phyloP scores from a whole-genome alignment of 1,140 invertebrate genomes.

The Diuraphis noxia region DNA sequence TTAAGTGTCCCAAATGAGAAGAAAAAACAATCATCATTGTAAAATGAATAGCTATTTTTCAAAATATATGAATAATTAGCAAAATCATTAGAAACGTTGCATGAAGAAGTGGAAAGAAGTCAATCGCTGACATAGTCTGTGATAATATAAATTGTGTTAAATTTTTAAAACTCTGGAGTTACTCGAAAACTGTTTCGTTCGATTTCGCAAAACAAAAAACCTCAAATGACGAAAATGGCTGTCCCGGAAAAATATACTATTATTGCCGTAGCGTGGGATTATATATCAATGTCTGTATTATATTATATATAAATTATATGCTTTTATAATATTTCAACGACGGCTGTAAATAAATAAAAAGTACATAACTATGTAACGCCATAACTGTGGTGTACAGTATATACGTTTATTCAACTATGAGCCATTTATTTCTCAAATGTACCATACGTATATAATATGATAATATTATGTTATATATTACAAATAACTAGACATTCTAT shows the following conservation, averaged over 20 bases:
- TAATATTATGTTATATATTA: neutral
- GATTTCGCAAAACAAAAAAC: neutral
- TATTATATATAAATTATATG: constrained; percentile 13
- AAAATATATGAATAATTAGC: neutral
- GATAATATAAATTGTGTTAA: neutral
- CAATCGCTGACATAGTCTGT: too few species aligned
- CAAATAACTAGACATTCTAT: neutral
- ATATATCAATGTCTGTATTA: neutral
- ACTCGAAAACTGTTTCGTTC: neutral
- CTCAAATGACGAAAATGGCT: neutral
- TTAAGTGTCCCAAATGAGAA: neutral
- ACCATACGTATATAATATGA: neutral
- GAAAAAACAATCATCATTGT: neutral
- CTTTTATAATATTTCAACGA: neutral
- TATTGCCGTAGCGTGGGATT: neutral
- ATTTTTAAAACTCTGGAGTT: neutral
- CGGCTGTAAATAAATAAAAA: neutral
- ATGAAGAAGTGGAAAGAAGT: neutral
- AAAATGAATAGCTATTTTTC: neutral
- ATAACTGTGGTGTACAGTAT: neutral
- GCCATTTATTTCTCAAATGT: neutral
- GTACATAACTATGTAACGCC: neutral
- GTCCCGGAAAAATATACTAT: neutral
- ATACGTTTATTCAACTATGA: neutral
- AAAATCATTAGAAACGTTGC: neutral